A percentile compares a stretch with the other conserved stretches of the same genome.
Evolutionary conservation across 2,888 invertebrate genomes (phyloP).

Genomic region (Drosophila acutilabella): DNA sequence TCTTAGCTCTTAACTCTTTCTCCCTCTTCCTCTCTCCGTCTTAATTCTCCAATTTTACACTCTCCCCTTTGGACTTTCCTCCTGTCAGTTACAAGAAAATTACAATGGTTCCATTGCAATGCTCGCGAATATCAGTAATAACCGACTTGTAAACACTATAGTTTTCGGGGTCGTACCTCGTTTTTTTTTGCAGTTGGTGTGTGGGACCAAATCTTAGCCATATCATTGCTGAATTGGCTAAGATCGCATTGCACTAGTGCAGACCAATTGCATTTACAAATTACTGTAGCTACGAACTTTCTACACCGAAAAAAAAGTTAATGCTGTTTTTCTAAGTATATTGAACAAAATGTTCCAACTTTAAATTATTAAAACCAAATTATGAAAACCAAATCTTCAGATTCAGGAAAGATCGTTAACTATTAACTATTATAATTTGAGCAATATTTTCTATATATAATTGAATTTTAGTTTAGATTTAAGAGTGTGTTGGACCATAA

Average conservation of each 20-base stretch:
- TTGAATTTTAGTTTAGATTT: too few relatives aligned
- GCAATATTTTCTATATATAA: too few relatives aligned
- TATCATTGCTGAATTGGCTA: neutral
- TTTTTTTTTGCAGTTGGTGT: slow-evolving; percentile 47
- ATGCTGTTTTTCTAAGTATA: too few relatives aligned
- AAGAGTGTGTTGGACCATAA: neutral
- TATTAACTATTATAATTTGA: too few relatives aligned
- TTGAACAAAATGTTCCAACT: too few relatives aligned
- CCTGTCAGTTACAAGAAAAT: slow-evolving; percentile 69
- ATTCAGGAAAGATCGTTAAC: too few relatives aligned
- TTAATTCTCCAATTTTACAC: neutral
- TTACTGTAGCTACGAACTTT: slow-evolving; percentile 49
- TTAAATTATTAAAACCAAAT: too few relatives aligned
- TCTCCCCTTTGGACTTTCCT: slow-evolving; percentile 9
- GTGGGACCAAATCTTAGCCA: slow-evolving; percentile 35
- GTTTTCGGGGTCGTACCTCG: slow-evolving; percentile 39
- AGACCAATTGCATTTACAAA: slow-evolving; percentile 45
- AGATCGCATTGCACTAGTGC: slow-evolving; percentile 1
- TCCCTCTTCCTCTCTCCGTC: slow-evolving; percentile 14
- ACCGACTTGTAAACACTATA: slow-evolving; percentile 64
- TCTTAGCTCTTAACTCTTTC: slow-evolving; percentile 24
- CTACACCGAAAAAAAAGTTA: neutral
- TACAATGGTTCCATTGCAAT: slow-evolving; percentile 66
- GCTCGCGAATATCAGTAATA: slow-evolving; percentile 78
- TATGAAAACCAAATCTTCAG: too few relatives aligned